phyloP scores from a whole-genome alignment of 2,888 invertebrate species.

The Epicampocera succincta region DNA sequence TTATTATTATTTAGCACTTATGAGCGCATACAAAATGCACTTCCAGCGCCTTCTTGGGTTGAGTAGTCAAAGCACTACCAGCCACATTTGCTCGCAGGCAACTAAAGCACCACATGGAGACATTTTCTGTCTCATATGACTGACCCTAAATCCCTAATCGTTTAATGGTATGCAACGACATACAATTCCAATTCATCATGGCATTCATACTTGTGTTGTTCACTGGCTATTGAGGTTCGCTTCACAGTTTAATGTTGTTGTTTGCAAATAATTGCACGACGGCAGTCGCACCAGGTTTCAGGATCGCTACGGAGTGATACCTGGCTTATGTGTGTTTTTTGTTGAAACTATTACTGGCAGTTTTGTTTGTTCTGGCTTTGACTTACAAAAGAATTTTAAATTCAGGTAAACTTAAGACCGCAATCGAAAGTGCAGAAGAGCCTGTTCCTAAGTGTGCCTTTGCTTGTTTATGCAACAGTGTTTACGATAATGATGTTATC shows the following conservation, averaged over 20 bases:
- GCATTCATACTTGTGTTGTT: constrained; percentile 28
- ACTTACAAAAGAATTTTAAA: background rate
- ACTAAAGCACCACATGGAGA: constrained; percentile 42
- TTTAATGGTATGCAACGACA: constrained; percentile 47
- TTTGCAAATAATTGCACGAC: background rate
- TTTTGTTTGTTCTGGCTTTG: no score
- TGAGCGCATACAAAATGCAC: background rate
- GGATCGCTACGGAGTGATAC: no score
- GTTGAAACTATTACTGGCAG: no score
- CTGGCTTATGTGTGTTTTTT: background rate
- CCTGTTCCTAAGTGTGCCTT: background rate
- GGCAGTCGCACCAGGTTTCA: background rate
- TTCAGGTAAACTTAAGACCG: background rate
- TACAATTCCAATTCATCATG: constrained; percentile 38
- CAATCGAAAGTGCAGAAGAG: background rate
- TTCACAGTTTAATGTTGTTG: constrained; percentile 8
- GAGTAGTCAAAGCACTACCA: background rate
- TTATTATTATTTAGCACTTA: constrained; percentile 1
- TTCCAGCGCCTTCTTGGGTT: background rate
- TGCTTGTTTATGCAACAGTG: constrained; percentile 40
- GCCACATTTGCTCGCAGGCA: constrained; percentile 5
- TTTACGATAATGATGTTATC: constrained; percentile 66
- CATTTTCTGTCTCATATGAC: constrained; percentile 34
- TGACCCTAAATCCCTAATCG: constrained; percentile 63
- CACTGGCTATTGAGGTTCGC: constrained; percentile 14